phyloP scores from a whole-genome alignment of 2,113 vertebrate species.

The Channa maculata region DNA sequence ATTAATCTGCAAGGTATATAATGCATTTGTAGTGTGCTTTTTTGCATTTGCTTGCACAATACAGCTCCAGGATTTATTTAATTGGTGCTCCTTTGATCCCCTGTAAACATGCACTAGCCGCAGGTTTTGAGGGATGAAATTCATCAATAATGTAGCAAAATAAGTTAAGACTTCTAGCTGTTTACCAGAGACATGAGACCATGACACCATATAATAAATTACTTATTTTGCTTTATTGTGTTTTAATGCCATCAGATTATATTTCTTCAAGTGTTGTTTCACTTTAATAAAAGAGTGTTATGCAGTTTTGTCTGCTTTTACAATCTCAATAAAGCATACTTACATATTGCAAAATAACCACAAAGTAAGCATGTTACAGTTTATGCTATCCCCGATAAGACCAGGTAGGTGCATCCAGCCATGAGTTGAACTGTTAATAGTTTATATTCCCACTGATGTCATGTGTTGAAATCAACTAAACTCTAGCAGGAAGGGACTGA shows the following conservation, averaged over 20 bases:
- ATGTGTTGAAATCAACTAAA: constrained; percentile 58
- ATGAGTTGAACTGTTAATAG: constrained; percentile 21
- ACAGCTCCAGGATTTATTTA: constrained; percentile 51
- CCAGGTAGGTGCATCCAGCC: constrained; percentile 36
- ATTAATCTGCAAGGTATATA: not conserved
- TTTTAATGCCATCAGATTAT: not conserved
- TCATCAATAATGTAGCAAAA: constrained; percentile 40
- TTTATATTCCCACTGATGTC: constrained; percentile 69
- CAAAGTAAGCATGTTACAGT: not conserved
- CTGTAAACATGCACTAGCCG: constrained; percentile 39
- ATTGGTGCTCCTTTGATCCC: constrained; percentile 58
- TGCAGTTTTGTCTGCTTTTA: not conserved
- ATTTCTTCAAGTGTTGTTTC: not conserved
- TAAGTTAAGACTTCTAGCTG: not conserved
- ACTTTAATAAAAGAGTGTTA: not conserved
- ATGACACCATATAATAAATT: not conserved
- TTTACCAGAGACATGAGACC: not conserved
- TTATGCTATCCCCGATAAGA: constrained; percentile 11
- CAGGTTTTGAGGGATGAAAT: constrained; percentile 23
- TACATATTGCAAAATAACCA: constrained; percentile 29
- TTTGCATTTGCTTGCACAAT: constrained; percentile 33
- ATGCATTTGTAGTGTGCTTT: not conserved
- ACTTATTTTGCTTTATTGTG: not conserved
- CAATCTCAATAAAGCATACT: not conserved
- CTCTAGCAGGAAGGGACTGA: constrained; percentile 68